Evolutionary conservation across 1,140 invertebrate genomes (phyloP), one percentile per base, ranked within the genome.

Genomic region (Coenobita brevimanus): DNA sequence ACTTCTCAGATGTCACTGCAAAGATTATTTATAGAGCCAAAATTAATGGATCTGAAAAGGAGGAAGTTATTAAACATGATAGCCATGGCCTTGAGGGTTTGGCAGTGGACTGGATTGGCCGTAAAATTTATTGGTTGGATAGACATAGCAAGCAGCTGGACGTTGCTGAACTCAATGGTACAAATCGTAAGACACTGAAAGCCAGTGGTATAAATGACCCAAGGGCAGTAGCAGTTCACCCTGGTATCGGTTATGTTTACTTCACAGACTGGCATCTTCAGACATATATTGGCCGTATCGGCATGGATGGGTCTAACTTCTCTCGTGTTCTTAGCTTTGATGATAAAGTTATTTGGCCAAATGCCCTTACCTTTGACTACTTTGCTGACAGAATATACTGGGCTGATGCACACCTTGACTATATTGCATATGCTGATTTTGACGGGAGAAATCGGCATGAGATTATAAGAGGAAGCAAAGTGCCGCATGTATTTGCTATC

Each of bases 91-190:
- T 99, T 21, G 98, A 99, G 94, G 98, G 98, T n/a, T 95, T 99
- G 24, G 96, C 97, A 0, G 94, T 99, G 4, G 99, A 99, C 92
- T 99, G 99, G 99, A 94, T 99, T 38, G 98, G 96, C 6, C 94
- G 97, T 75, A 99, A 99, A 92, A 93, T 99, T 0, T 99, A 99
- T 92, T 99, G 98, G 98, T 93, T 99, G n/a, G 98, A 99, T 92
- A 94, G 98, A 75, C 97, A 98, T 92, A 97, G 97, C 0, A 98
- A 98, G 93, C 97, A 98, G 92, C 92, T 99, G 80, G 97, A 99
- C 92, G 97, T 99, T 0, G 91, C 93, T 76, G 98, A 99, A 92
- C 92, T 99, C 69, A 96, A 99, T 92, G 99, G 98, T 17, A 98
- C 97, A 0, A 97, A 96, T 91, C 94, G 98, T 38, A 96, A 96